phyloP scores from a whole-genome alignment of 23 tunicate species.

The Halocynthia roretzi region DNA sequence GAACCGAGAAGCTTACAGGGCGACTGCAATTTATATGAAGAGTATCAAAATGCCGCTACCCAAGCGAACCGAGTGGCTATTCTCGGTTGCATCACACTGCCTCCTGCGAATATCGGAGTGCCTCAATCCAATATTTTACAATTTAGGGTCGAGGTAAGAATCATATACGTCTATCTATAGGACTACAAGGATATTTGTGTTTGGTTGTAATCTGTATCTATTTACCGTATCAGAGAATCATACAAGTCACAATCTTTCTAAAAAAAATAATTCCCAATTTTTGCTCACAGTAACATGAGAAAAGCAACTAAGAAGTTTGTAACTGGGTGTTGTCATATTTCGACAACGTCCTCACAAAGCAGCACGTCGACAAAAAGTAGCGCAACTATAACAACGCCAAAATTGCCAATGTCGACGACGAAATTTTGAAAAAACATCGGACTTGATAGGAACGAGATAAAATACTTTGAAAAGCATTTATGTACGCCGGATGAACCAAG shows the following conservation, averaged over 20 bases:
- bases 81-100: background rate
- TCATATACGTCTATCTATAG: background rate
- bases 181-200: background rate
- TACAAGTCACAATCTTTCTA: background rate
- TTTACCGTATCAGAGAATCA: background rate
- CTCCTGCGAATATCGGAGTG: constrained; percentile 1
- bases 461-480: no score
- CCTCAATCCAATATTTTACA: constrained; percentile 3
- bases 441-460: no score
- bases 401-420: no score
- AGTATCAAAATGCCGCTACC: background rate
- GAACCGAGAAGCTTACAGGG: background rate
- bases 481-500: no score
- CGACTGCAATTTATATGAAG: background rate
- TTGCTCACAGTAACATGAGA: constrained; percentile 9
- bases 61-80: background rate
- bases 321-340: background rate
- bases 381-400: background rate
- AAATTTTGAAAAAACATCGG: no score
- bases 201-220: background rate
- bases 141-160: constrained; percentile 7
- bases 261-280: background rate
- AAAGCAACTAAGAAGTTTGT: background rate
- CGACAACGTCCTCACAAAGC: background rate
- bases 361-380: background rate